These are phyloP conservation scores for Hypercompe scribonia DNA, from an alignment of 2,888 invertebrate genomes.

Conservation along the genomic window DNA sequence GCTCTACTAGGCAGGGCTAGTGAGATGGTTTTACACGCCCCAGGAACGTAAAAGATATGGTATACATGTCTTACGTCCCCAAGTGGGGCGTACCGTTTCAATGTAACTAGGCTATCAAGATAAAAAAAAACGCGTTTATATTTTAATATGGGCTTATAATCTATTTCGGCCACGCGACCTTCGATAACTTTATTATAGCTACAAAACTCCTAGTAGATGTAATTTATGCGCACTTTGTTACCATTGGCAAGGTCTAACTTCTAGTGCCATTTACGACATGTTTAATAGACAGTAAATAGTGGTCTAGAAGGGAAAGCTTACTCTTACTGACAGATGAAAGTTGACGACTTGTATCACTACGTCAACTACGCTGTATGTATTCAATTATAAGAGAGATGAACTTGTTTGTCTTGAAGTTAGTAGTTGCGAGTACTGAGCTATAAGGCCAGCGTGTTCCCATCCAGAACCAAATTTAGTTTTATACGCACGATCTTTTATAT, in stretches of 20 bases:
- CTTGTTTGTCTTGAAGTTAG: no score
- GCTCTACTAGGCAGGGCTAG: no score
- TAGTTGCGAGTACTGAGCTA: no score
- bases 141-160: not conserved
- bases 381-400: not conserved
- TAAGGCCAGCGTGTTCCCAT: no score
- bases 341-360: conserved; percentile 5
- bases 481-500: not conserved
- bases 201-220: not conserved
- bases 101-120: conserved; percentile 3
- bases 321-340: conserved; percentile 23
- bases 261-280: conserved; percentile 13
- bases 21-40: no score
- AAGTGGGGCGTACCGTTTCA: not conserved
- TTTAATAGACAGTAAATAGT: conserved; percentile 15
- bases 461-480: not conserved
- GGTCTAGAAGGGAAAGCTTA: conserved; percentile 30
- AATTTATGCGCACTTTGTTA: conserved; percentile 12
- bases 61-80: no score
- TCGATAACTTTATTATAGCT: not conserved
- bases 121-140: not conserved
- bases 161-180: not conserved
- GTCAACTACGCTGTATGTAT: not conserved
- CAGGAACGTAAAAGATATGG: no score
- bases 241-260: not conserved